Percentiles rank a stretch among this genome's conserved stretches.
phyloP scores from a whole-genome alignment of 2,888 invertebrate genomes.

The Notodonta ziczac region DNA sequence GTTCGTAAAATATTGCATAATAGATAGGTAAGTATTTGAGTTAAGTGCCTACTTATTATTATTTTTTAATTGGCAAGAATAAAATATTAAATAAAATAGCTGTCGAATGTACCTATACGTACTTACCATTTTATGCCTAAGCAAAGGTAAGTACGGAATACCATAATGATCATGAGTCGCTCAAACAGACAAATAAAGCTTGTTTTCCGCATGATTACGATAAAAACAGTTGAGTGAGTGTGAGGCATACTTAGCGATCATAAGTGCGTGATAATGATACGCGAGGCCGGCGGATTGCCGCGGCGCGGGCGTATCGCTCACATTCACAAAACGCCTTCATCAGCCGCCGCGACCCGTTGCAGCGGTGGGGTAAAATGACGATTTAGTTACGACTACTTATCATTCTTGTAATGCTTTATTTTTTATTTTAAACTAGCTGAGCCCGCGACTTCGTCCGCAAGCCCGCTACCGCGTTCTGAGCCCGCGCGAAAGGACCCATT shows the following conservation, averaged over 20 bases:
- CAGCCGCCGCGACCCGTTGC: not conserved
- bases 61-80: too few relatives aligned
- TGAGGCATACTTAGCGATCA: not conserved
- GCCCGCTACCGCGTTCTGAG: too few relatives aligned
- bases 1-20: too few relatives aligned
- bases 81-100: too few relatives aligned
- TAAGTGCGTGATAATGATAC: conserved; percentile 1
- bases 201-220: conserved; percentile 1
- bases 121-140: not conserved
- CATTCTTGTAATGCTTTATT: not conserved
- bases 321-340: not conserved
- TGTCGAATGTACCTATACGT: too few relatives aligned
- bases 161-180: not conserved
- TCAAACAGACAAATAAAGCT: not conserved
- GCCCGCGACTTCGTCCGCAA: too few relatives aligned
- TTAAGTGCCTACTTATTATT: too few relatives aligned
- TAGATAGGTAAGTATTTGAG: too few relatives aligned
- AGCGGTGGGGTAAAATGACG: not conserved
- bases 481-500: too few relatives aligned
- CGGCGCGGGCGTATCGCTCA: not conserved
- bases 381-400: not conserved
- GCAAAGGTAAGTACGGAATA: not conserved
- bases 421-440: too few relatives aligned
- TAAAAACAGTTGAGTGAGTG: not conserved
- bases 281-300: not conserved